Evolutionary conservation across 2,888 invertebrate genomes (phyloP), one percentile per base, ranked within the genome.

Genomic region (Temnothorax rugatulus): DNA sequence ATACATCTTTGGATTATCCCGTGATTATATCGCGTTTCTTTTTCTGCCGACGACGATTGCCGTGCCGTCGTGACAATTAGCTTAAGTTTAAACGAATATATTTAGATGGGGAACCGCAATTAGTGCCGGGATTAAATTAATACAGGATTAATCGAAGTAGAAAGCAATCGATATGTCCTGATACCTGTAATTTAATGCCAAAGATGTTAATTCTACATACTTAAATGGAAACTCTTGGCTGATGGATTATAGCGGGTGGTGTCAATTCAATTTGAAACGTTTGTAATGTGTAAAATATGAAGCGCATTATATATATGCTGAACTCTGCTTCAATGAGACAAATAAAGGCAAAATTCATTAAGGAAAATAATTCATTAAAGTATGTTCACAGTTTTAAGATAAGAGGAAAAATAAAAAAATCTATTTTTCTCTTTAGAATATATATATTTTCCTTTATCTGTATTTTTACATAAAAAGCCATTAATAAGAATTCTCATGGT

Each of bases 1-100:
- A 47, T 21, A 15, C 66, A 91, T 90, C 88, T 88, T 90, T 69
- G 87, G 2, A 87, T 21, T 38, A 50, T 18, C 34, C 7, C 34
- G 34, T 34, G 34, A 34, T 34, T 34, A 84, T 81, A 84, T 81
- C 69, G 74, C 71, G 84, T 84, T 83, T 73, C 34, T 61, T 82
- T 82, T 84, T 86, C 76, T 68, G 64, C 82, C 83, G 77, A 83
- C 71, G 38, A 66, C 71, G 38, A 66, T 83, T 82, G 71, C 63
- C 85, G 73, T 84, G 85, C 75, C 77, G 75, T 84, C 82, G 81
- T 82, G 50, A 83, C 41, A 79, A 69, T 68, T 79, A 59, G 41
- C 66, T 74, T 75, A 69, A 74, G 82, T 79, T 61, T 63, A 69
- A 54, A 25, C 8, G 18, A 63, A 83, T 38, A 59, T 15, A 50